These are phyloP conservation scores for Lophius americanus DNA, from an alignment of 2,797 vertebrate species.

Conservation along the genomic window DNA sequence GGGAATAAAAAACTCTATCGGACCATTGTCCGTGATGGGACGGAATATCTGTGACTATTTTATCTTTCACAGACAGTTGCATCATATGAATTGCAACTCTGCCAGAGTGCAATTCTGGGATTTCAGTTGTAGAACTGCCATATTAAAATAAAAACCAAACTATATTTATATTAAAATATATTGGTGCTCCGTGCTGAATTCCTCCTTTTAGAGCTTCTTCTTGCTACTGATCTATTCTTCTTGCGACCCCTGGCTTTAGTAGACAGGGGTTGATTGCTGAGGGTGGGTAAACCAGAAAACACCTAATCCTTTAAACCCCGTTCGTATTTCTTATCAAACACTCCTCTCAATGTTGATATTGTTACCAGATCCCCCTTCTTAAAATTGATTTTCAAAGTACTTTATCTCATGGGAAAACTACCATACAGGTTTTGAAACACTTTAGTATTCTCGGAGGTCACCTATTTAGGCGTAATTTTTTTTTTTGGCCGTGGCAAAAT, in stretches of 20 bases:
- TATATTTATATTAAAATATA: no score
- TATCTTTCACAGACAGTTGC: background rate
- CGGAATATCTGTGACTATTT: background rate
- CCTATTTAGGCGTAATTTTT: background rate
- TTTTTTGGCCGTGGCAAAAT: background rate
- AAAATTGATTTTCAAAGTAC: fast-evolving
- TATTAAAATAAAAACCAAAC: background rate
- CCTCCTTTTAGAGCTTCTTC: no score
- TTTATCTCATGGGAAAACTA: no score
- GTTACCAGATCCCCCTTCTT: background rate
- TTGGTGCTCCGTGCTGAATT: no score
- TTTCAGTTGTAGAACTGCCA: background rate
- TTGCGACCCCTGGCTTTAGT: no score
- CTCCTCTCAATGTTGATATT: background rate
- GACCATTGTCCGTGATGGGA: background rate
- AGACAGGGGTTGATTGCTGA: background rate
- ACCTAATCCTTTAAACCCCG: no score
- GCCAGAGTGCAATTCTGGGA: background rate
- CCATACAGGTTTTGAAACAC: background rate
- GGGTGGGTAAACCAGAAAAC: no score
- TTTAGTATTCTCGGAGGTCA: background rate
- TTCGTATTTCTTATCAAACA: no score
- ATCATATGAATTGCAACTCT: background rate
- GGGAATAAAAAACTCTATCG: background rate
- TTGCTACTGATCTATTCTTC: no score